Percentiles rank a stretch among this genome's conserved stretches.
Conservation (phyloP, 1,140 invertebrate genomes). For the Euwallacea fornicatus region DNA sequence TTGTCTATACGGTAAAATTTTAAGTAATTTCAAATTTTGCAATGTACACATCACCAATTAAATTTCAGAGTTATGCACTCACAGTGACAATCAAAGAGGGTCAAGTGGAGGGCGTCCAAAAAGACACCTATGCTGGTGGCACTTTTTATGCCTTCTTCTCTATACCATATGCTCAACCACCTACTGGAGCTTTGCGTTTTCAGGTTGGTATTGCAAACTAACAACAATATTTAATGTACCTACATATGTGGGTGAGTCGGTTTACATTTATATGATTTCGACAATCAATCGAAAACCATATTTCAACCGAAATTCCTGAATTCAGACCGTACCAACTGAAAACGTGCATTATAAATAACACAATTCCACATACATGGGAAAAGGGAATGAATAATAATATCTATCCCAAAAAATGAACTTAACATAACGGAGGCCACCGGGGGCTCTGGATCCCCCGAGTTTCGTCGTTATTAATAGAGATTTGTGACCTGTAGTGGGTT, state of each 20-base stretch:
- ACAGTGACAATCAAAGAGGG: constrained; percentile 8
- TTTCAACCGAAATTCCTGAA: neutral
- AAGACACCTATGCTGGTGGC: constrained; percentile 14
- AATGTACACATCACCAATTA: neutral
- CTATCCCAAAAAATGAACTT: no score
- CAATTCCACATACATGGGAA: no score
- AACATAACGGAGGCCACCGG: no score
- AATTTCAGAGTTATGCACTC: constrained; percentile 8
- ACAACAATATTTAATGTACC: neutral
- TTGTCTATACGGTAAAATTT: no score
- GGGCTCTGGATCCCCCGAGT: no score
- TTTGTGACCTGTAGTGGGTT: no score
- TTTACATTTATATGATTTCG: no score
- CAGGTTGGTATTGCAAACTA: constrained; percentile 12
- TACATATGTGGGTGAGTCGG: neutral
- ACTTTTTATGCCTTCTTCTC: constrained; percentile 30
- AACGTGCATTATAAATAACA: no score
- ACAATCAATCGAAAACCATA: neutral
- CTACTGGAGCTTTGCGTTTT: constrained; percentile 20
- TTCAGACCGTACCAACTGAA: no score
- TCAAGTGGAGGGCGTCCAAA: constrained; percentile 13
- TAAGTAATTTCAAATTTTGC: no score
- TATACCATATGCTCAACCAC: constrained; percentile 26
- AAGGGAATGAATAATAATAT: no score
- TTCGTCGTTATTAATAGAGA: no score